These are phyloP conservation scores for Gobius niger DNA, from an alignment of 2,113 vertebrate species.

Conservation along the genomic window DNA sequence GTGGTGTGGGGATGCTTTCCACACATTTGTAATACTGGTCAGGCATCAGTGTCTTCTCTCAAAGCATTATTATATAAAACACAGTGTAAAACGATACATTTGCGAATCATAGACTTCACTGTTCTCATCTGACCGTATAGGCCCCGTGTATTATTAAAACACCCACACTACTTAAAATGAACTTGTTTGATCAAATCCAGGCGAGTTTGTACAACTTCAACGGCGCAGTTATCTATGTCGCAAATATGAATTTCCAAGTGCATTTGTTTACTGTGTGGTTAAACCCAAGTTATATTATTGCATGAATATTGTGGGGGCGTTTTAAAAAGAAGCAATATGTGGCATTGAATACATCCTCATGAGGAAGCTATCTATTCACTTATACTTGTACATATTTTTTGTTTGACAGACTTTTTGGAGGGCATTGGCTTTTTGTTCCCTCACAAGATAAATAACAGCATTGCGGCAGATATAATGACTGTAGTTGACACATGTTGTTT, in stretches of 20 bases:
- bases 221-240: slow-evolving; percentile 13
- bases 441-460: no score
- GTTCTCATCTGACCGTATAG: slow-evolving; percentile 18
- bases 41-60: background rate
- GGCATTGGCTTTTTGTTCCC: no score
- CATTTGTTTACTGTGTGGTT: slow-evolving; percentile 16
- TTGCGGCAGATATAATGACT: no score
- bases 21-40: background rate
- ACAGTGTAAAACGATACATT: slow-evolving; percentile 9
- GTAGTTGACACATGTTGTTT: no score
- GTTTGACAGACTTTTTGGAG: no score
- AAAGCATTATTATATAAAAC: slow-evolving; percentile 9
- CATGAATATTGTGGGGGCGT: background rate
- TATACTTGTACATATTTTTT: no score
- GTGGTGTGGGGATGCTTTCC: background rate
- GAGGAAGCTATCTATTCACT: no score
- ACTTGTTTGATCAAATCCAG: slow-evolving; percentile 16
- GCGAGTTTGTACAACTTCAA: slow-evolving; percentile 7
- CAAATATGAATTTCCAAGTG: slow-evolving; percentile 6
- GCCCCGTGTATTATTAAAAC: slow-evolving; percentile 30
- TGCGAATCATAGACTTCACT: background rate
- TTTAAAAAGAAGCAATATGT: background rate
- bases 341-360: background rate
- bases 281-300: slow-evolving; percentile 7
- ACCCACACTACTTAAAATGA: slow-evolving; percentile 37